These are phyloP conservation scores for Dermolepida albohirtum DNA, from an alignment of 2,888 invertebrate species.

Conservation along the genomic window DNA sequence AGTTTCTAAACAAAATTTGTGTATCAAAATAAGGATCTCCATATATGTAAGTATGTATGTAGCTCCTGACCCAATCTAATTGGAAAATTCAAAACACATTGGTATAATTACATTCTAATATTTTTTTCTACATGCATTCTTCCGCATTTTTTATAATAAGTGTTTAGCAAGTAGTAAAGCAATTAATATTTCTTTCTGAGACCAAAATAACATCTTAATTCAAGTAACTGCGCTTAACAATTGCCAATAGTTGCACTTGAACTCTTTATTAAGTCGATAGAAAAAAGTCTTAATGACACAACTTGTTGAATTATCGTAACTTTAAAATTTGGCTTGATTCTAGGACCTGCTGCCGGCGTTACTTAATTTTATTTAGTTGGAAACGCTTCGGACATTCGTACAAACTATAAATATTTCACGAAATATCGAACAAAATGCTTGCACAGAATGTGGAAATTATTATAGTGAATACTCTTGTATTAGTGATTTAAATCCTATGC, in stretches of 20 bases:
- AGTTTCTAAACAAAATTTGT: too few relatives aligned
- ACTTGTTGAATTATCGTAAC: slow-evolving; percentile 34
- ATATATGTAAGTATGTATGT: too few relatives aligned
- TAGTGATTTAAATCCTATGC: too few relatives aligned
- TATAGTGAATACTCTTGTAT: slow-evolving; percentile 7
- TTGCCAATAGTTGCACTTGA: slow-evolving; percentile 24
- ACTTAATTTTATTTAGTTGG: slow-evolving; percentile 30
- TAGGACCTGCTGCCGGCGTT: slow-evolving; percentile 15
- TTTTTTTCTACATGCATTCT: too few relatives aligned
- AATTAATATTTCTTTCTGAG: too few relatives aligned
- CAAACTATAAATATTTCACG: slow-evolving; percentile 25
- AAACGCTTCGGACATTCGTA: slow-evolving; percentile 11
- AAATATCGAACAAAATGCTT: slow-evolving; percentile 15
- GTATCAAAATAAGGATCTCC: too few relatives aligned
- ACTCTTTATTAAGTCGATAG: slow-evolving; percentile 15
- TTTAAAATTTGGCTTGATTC: slow-evolving; percentile 33
- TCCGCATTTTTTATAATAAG: too few relatives aligned
- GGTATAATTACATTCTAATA: too few relatives aligned
- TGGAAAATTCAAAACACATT: too few relatives aligned
- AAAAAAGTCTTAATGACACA: slow-evolving; percentile 31
- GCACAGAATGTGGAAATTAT: slow-evolving; percentile 10
- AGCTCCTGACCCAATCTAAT: too few relatives aligned
- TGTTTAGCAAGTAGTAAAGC: too few relatives aligned
- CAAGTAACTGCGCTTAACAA: background rate
- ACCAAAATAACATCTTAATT: background rate